phyloP scores from a whole-genome alignment of 2,888 invertebrate species.

The Polydesmus complanatus region DNA sequence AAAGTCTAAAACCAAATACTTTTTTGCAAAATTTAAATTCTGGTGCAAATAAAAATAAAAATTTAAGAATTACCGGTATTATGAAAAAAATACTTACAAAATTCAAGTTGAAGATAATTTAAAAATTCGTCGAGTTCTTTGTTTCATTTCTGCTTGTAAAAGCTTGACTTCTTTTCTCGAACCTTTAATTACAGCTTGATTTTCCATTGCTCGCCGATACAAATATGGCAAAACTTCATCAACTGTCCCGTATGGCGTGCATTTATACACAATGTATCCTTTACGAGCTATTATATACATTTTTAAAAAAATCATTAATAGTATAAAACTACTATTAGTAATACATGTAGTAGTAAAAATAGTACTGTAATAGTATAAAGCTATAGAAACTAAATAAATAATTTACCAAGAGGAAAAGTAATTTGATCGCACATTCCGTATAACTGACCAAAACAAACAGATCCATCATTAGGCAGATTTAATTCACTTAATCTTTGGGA shows the following conservation, averaged over 20 bases:
- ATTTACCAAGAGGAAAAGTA: slow-evolving; percentile 34
- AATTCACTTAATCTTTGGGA: slow-evolving; percentile 24
- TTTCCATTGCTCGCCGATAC: slow-evolving; percentile 13
- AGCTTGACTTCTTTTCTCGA: slow-evolving; percentile 8
- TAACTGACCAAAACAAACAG: slow-evolving; percentile 36
- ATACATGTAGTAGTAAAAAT: too few species aligned
- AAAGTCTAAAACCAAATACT: too few species aligned
- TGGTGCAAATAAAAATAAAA: too few species aligned
- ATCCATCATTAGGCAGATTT: slow-evolving; percentile 22
- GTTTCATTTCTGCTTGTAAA: slow-evolving; percentile 6
- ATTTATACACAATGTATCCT: slow-evolving; percentile 34
- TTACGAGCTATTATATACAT: slow-evolving; percentile 24
- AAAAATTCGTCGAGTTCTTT: neutral
- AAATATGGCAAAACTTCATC: slow-evolving; percentile 34
- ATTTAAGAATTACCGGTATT: too few species aligned
- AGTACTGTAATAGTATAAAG: too few species aligned
- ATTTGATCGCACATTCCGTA: slow-evolving; percentile 39
- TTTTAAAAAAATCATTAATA: neutral
- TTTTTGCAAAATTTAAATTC: too few species aligned
- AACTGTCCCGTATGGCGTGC: slow-evolving; percentile 34
- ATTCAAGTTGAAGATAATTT: neutral
- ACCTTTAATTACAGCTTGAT: slow-evolving; percentile 1
- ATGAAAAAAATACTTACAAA: too few species aligned
- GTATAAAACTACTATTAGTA: too few species aligned
- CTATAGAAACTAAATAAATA: neutral